Evolutionary conservation across 2,113 vertebrate species (phyloP).

Genomic region (Psephotus haematonotus): DNA sequence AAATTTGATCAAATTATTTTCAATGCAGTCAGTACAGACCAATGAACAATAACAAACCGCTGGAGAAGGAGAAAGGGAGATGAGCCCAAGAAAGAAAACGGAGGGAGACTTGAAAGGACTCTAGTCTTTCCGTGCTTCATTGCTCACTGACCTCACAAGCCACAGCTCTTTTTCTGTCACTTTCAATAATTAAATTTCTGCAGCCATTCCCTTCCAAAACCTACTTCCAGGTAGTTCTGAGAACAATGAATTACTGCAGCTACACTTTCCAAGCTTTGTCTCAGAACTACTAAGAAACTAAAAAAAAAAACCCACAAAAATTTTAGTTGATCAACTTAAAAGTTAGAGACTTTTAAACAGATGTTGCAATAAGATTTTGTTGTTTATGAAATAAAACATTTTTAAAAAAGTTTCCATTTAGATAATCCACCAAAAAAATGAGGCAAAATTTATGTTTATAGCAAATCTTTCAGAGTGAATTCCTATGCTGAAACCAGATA

Average conservation of each 20-base stretch:
- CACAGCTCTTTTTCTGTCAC: background rate
- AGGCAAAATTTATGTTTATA: background rate
- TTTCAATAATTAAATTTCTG: background rate
- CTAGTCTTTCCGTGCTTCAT: background rate
- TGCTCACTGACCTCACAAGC: background rate
- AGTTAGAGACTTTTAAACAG: background rate
- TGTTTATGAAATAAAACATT: background rate
- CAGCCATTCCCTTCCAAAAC: background rate
- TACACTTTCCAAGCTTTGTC: background rate
- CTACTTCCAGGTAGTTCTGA: background rate
- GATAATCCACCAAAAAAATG: background rate
- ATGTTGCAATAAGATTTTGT: background rate
- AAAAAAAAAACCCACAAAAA: background rate
- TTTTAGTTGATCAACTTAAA: background rate
- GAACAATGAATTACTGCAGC: background rate
- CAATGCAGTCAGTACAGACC: background rate
- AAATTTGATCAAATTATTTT: conserved; percentile 33
- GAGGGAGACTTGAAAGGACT: background rate
- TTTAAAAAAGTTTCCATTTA: background rate
- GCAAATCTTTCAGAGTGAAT: background rate
- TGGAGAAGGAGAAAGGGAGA: background rate
- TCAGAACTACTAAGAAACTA: background rate
- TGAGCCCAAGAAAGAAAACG: background rate
- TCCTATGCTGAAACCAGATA: background rate
- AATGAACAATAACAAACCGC: conserved; percentile 11